Percentiles rank a stretch among this genome's conserved stretches.
phyloP scores from a whole-genome alignment of 2,113 vertebrate genomes.

The Meriones unguiculatus region DNA sequence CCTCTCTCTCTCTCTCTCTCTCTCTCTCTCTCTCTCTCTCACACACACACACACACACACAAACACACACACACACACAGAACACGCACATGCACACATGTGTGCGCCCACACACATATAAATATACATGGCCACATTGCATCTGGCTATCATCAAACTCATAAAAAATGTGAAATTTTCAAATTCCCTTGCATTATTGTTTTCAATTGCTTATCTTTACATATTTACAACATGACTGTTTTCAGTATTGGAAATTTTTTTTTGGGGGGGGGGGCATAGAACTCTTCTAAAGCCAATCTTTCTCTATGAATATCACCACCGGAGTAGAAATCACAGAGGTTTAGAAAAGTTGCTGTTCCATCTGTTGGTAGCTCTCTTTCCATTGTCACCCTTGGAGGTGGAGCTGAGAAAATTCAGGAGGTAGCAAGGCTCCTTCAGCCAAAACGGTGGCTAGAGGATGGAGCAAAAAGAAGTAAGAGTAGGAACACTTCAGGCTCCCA shows the following conservation, averaged over 20 bases:
- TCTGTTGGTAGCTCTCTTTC: background rate
- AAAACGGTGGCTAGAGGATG: conserved; percentile 70
- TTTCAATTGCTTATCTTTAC: background rate
- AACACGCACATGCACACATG: too few relatives aligned
- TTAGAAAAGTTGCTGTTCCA: too few relatives aligned
- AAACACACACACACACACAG: background rate
- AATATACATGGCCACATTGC: background rate
- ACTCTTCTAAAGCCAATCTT: background rate
- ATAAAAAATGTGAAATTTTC: conserved; percentile 3
- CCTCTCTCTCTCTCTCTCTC: too few relatives aligned
- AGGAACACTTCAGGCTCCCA: conserved; percentile 76
- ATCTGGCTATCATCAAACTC: background rate
- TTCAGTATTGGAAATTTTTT: background rate
- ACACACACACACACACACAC: too few relatives aligned
- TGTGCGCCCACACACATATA: fast-evolving
- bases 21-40: too few relatives aligned
- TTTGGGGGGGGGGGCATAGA: background rate
- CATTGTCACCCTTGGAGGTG: background rate
- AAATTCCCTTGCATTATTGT: background rate
- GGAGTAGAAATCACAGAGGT: background rate
- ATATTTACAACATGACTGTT: background rate
- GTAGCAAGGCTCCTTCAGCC: conserved; percentile 75
- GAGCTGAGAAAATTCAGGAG: conserved; percentile 65
- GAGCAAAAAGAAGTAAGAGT: conserved; percentile 55
- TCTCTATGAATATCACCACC: background rate